phyloP scores from a whole-genome alignment of 1,140 invertebrate species.

The Drosophila nigrodunni region DNA sequence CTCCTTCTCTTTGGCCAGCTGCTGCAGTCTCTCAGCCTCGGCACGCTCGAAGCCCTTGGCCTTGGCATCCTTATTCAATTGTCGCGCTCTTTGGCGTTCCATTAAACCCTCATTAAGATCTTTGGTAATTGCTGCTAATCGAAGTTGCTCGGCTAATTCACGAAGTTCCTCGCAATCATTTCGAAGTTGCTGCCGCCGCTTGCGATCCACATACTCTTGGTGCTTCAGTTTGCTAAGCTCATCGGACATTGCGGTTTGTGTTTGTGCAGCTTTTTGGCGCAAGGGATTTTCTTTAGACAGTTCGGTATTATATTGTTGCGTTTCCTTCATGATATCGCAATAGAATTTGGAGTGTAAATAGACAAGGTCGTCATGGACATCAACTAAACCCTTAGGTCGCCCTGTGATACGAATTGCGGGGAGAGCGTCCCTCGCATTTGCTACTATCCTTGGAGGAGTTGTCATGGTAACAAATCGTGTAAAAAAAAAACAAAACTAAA shows the following conservation, averaged over 20 bases:
- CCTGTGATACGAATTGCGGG: conserved; percentile 20
- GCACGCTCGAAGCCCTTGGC: conserved; percentile 22
- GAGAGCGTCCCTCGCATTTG: conserved; percentile 3
- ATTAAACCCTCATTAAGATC: conserved; percentile 48
- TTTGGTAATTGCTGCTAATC: conserved; percentile 64
- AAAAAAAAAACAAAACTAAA: conserved; percentile 4
- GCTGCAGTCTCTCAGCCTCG: conserved; percentile 35
- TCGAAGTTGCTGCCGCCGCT: conserved; percentile 58
- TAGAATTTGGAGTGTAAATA: conserved; percentile 20
- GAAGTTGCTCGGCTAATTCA: conserved; percentile 54
- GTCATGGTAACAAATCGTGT: conserved; percentile 4
- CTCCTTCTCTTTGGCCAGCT: conserved; percentile 22
- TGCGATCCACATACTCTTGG: conserved; percentile 52
- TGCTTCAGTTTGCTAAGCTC: conserved; percentile 56
- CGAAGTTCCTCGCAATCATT: conserved; percentile 60
- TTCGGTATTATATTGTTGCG: neutral
- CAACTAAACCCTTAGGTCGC: neutral
- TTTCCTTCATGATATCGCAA: conserved; percentile 9
- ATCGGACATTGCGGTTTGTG: conserved; percentile 30
- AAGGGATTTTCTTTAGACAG: conserved; percentile 34
- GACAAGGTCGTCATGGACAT: neutral
- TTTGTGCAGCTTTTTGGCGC: conserved; percentile 1
- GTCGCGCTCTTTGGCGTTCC: conserved; percentile 3
- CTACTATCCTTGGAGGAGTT: neutral
- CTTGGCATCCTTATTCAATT: conserved; percentile 21